Evolutionary conservation across 2,113 vertebrate species (phyloP), one percentile per base, ranked within the genome.

Genomic region (Hippolais icterina): DNA sequence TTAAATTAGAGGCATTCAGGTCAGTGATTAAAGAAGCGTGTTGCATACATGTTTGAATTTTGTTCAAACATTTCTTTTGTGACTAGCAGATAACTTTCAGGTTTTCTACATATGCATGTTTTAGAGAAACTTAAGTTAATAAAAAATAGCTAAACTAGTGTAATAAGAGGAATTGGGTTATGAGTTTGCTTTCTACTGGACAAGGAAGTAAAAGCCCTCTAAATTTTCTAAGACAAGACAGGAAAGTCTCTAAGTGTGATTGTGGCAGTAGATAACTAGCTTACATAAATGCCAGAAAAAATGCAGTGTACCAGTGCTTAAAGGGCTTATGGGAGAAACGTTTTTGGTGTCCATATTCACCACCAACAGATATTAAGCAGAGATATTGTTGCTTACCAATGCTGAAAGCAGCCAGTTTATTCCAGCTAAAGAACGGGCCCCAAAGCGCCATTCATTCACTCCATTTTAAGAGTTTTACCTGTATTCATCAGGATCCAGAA

Each of bases 51-150:
- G 4, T 39, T 53, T 63, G 3, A 37, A 29, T 87, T 84, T 70
- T 39, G 41, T 22, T 70, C n/a, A 87, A 75, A 68, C 2, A 33
- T 49, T 87, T 72, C 0, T 65, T 65, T 63, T 78, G 23, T 59
- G 42, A 78, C 6, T 63, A 39, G 25, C 9, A 52, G 52, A n/a
- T 46, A 76, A 5, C 24, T 60, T 70, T 52, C 57, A 77, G 3
- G 3, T 59, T 91, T 83, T 69, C 50, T 61, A 31, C 0, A 0
- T 27, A 15, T 15, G 11, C n/a, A 50, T 33, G 3, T 50, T 63
- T 84, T 70, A 87, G 42, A 89, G 29, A 12, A 78, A 59, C 25
- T 47, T 54, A 65, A 56, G 14, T 65, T 81, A 93, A 53, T 66
- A 81, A 91, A 91, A 87, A 66, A 37, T 13, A 87, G 5, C 14